These are phyloP conservation scores for Chelonoidis abingdonii DNA, from an alignment of 2,113 vertebrate genomes.

Conservation along the genomic window DNA sequence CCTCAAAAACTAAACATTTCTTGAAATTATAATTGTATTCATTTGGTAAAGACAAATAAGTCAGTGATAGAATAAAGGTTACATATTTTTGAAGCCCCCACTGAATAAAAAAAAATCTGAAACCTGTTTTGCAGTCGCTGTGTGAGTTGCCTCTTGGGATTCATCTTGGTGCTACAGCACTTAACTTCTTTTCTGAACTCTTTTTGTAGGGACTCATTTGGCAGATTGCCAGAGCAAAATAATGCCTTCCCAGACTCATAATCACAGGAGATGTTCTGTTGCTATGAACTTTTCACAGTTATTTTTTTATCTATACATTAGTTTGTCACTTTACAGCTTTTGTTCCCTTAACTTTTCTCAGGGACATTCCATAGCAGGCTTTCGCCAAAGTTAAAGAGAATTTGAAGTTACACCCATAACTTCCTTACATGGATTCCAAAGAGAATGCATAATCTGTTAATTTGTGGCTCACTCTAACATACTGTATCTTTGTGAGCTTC, in stretches of 20 bases:
- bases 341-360: conserved; percentile 24
- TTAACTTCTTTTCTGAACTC: background rate
- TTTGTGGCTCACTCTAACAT: conserved; percentile 7
- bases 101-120: background rate
- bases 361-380: conserved; percentile 14
- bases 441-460: conserved; percentile 16
- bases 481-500: conserved; percentile 8
- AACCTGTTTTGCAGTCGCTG: background rate
- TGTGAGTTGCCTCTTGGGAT: background rate
- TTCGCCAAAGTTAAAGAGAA: background rate
- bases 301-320: background rate
- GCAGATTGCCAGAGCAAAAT: background rate
- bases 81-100: background rate
- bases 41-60: background rate
- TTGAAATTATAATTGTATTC: background rate
- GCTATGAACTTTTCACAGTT: background rate
- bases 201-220: background rate
- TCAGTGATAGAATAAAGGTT: background rate
- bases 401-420: conserved; percentile 51
- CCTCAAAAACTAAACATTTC: background rate
- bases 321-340: conserved; percentile 23
- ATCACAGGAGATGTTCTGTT: background rate
- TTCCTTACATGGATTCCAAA: conserved; percentile 64
- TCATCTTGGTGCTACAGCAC: background rate
- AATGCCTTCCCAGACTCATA: background rate